Base-by-base conservation (phyloP, 2,113 vertebrate species). In the Scortum barcoo region DNA sequence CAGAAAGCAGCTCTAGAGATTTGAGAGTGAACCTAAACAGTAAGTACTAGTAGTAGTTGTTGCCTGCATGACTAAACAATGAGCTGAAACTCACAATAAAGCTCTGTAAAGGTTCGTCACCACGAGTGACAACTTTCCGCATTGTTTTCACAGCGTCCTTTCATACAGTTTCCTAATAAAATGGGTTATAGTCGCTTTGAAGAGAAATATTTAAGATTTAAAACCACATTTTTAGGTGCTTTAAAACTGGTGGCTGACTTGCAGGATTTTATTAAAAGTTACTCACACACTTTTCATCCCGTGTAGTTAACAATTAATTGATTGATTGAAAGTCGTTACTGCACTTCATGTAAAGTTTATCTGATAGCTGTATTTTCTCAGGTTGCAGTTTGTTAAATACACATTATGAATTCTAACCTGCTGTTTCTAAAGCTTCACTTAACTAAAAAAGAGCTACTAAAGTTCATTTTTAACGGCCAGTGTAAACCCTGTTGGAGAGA, bases 401-500 rank as follows among this genome's bases (percentile, higher is more conserved):
- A 26, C 16, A 36, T 62, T 38, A 22, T 28, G 2, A 30, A 50
- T 50, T 17, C 30, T 26, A 24, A 19, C 13, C 9, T 53, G 30
- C 30, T 28, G 5, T 3, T 72, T 79, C 20, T 51, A 62, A 74
- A 61, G 38, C 33, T 38, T 60, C 14, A 44, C 20, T 16, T 19
- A 44, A 71, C 19, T 53, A 5, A 5, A 38, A 5, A 38, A 66
- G 40, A n/a, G 16, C 1, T n/a, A 9, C 12, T 66, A 19, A 50
- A 46, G 24, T 38, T 13, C 33, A 33, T 48, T 80, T 67, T 48
- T 1, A 46, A 57, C 79, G 62, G 65, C 13, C 1, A 17, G 0
- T 57, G 7, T 53, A 78, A 85, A 70, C 63, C 58, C 40, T 61
- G 17, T 36, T 36, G 58, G 22, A 56, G 26, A 1, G 5, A 76